phyloP scores from a whole-genome alignment of 2,113 vertebrate genomes.

The Leptobrachium leishanense region DNA sequence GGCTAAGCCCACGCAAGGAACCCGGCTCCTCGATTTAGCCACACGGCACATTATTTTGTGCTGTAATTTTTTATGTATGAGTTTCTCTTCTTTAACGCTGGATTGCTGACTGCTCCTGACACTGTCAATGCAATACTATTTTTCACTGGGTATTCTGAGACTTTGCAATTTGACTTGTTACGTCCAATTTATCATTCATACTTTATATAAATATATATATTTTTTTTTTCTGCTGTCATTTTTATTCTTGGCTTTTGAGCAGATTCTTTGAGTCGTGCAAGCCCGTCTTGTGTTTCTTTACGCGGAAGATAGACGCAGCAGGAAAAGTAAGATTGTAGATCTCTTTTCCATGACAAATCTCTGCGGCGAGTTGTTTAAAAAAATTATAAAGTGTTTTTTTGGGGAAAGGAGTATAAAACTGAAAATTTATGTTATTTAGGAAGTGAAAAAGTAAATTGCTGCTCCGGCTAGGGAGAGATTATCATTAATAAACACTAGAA shows the following conservation, averaged over 20 bases:
- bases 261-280: slow-evolving; percentile 2
- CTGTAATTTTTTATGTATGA: slow-evolving; percentile 25
- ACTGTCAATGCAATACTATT: slow-evolving; percentile 13
- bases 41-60: background rate
- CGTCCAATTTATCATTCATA: slow-evolving; percentile 29
- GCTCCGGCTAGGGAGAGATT: too few relatives aligned
- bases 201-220: background rate
- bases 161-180: slow-evolving; percentile 29
- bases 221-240: background rate
- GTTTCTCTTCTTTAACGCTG: slow-evolving; percentile 5
- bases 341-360: background rate
- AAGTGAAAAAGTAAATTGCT: too few relatives aligned
- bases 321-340: background rate
- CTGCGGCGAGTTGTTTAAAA: background rate
- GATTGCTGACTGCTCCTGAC: slow-evolving; percentile 20
- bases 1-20: background rate
- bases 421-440: too few relatives aligned
- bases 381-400: too few relatives aligned
- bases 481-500: too few relatives aligned
- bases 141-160: slow-evolving; percentile 11
- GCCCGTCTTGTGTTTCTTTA: background rate
- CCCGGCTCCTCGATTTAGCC: background rate
- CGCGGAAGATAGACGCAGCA: background rate
- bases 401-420: too few relatives aligned
- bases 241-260: background rate